These are phyloP conservation scores for Lobophora halterata DNA, from an alignment of 2,888 invertebrate genomes.

Conservation along the genomic window DNA sequence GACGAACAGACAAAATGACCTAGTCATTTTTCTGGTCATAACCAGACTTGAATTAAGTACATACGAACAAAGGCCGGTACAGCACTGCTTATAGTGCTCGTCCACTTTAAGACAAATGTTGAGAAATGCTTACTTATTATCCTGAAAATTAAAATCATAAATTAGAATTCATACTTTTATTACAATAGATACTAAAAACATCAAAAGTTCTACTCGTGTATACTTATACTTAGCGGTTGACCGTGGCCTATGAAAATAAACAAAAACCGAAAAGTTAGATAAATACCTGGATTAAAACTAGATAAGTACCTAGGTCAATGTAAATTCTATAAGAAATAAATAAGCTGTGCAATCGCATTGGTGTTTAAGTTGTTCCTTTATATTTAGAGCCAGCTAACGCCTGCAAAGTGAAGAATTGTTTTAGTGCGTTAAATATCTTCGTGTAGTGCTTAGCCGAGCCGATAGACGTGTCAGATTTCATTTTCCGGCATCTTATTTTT, in stretches of 20 bases:
- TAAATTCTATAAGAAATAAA: slow-evolving; percentile 37
- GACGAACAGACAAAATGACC: too few species aligned
- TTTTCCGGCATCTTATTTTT: slow-evolving; percentile 75
- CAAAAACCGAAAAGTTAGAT: slow-evolving; percentile 21
- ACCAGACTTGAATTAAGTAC: too few species aligned
- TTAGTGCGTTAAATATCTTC: slow-evolving; percentile 74
- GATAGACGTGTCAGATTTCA: slow-evolving; percentile 71
- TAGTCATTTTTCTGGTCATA: too few species aligned
- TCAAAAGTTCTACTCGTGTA: slow-evolving; percentile 23
- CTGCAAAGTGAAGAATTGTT: slow-evolving; percentile 78
- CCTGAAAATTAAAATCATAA: slow-evolving; percentile 19
- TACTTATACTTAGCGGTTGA: slow-evolving; percentile 23
- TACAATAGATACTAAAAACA: slow-evolving; percentile 29
- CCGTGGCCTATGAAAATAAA: slow-evolving; percentile 14
- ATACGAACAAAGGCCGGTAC: too few species aligned
- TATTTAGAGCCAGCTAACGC: slow-evolving; percentile 71
- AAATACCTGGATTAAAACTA: too few species aligned
- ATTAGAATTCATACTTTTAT: slow-evolving; percentile 47
- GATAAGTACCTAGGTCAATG: slow-evolving; percentile 21
- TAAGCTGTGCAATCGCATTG: slow-evolving; percentile 22
- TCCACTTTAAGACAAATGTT: too few species aligned
- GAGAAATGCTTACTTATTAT: slow-evolving; percentile 43
- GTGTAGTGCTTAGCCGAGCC: slow-evolving; percentile 69
- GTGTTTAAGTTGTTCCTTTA: slow-evolving; percentile 60
- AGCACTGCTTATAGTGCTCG: too few species aligned